Evolutionary conservation across 2,797 vertebrate genomes (phyloP).

Genomic region (Dipus sagitta): DNA sequence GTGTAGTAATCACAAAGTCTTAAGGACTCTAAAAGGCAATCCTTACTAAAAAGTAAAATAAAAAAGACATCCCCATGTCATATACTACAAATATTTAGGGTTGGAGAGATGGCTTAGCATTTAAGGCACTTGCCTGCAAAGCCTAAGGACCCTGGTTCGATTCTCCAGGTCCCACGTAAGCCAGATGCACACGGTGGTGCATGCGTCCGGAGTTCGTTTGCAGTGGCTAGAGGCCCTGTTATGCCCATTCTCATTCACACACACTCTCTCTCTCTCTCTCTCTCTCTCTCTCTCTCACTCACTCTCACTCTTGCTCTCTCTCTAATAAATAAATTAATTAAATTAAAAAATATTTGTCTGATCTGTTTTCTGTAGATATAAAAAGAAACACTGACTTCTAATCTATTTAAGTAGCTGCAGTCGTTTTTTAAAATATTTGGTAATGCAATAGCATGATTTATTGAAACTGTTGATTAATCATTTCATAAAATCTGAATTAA

Average conservation of each 20-base stretch:
- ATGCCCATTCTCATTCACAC: no score
- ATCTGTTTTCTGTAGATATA: neutral
- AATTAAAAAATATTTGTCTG: neutral
- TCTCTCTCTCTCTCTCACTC: no score
- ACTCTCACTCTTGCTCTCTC: no score
- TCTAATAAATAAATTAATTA: no score
- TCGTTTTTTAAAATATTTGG: constrained; percentile 37
- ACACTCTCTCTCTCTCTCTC: no score
- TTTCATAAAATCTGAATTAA: constrained; percentile 6
- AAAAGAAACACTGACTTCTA: constrained; percentile 4
- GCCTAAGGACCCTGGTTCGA: no score
- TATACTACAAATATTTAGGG: constrained; percentile 36
- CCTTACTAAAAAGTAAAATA: neutral
- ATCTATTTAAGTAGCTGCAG: neutral
- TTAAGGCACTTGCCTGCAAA: no score
- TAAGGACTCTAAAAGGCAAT: neutral
- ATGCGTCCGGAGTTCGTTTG: no score
- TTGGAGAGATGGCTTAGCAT: no score
- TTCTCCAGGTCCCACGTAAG: no score
- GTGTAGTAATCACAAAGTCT: neutral
- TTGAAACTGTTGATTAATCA: constrained; percentile 10
- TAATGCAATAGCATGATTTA: neutral
- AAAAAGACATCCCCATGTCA: neutral
- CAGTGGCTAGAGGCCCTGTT: no score
- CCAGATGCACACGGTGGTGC: no score